phyloP scores from a whole-genome alignment of 2,113 vertebrate species.

The Upupa epops region DNA sequence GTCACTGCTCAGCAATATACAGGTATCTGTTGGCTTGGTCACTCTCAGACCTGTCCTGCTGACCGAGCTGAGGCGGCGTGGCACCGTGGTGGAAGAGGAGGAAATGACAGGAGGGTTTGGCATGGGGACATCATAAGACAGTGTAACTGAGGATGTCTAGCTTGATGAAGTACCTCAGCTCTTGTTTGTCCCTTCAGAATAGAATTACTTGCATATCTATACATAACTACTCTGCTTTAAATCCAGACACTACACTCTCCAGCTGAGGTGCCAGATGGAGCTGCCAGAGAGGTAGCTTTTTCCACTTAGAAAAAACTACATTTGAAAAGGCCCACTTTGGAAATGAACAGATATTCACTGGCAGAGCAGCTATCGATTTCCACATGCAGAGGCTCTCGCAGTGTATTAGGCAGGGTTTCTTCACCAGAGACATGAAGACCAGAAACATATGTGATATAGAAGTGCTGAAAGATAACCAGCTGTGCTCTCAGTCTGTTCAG shows the following conservation, averaged over 20 bases:
- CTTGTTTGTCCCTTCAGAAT: neutral
- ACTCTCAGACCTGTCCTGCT: neutral
- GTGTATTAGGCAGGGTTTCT: neutral
- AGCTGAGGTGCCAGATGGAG: rapidly evolving
- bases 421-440: neutral
- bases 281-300: neutral
- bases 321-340: neutral
- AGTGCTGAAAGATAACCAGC: constrained; percentile 37
- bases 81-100: rapidly evolving
- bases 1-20: rapidly evolving
- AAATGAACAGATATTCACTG: neutral
- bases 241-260: neutral
- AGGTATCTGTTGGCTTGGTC: neutral
- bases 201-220: neutral
- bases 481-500: constrained; percentile 40
- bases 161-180: neutral
- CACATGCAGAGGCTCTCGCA: neutral
- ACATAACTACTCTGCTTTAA: neutral
- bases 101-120: neutral
- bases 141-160: neutral
- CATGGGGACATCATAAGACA: no score
- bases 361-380: neutral
- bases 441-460: constrained; percentile 30
- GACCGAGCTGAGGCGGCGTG: neutral
- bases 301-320: neutral